phyloP scores from a whole-genome alignment of 2,113 vertebrate genomes.

The Podarcis cretensis region DNA sequence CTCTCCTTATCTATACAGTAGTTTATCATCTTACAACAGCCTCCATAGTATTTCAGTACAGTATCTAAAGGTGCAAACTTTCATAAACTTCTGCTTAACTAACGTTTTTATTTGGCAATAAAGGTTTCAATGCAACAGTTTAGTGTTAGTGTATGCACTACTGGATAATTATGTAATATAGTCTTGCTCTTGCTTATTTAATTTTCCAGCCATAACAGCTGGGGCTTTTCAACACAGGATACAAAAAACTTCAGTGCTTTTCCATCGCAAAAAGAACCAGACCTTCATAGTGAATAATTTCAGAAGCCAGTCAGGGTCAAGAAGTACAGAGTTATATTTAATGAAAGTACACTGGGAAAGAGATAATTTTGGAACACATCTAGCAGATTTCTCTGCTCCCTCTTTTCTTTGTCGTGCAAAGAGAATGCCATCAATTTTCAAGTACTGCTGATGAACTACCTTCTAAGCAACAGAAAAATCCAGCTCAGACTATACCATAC shows the following conservation, averaged over 20 bases:
- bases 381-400: neutral
- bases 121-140: constrained; percentile 34
- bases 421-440: neutral
- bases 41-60: neutral
- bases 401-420: neutral
- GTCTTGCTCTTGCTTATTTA: constrained; percentile 5
- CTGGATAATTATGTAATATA: constrained; percentile 35
- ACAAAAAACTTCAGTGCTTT: constrained; percentile 26
- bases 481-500: neutral
- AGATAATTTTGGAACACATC: constrained; percentile 20
- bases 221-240: neutral
- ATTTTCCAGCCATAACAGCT: constrained; percentile 46
- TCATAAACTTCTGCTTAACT: neutral
- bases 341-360: constrained; percentile 9
- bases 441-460: neutral
- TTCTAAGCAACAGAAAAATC: neutral
- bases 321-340: constrained; percentile 22
- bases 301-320: constrained; percentile 23
- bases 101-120: neutral
- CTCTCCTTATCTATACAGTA: constrained; percentile 5
- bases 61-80: neutral
- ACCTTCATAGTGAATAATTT: constrained; percentile 27
- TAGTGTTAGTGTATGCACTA: constrained; percentile 52
- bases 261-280: constrained; percentile 6
- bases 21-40: neutral